Evolutionary conservation across 2,888 invertebrate species (phyloP).

Genomic region (Sthenelais limicola): DNA sequence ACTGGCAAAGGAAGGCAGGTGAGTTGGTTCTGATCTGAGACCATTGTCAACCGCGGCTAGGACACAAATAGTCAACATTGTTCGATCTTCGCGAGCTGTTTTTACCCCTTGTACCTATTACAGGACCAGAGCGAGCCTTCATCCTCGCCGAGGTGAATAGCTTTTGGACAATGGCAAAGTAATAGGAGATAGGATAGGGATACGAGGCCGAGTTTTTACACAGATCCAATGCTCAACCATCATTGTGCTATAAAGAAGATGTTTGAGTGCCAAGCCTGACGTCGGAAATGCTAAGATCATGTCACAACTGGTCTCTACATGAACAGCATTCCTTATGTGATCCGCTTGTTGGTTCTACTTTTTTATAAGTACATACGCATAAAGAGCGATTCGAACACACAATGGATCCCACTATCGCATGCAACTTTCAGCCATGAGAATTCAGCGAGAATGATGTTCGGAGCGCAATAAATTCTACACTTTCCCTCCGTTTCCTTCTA

Average conservation of each 20-base stretch:
- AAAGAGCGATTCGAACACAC: too few relatives aligned
- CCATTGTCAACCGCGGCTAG: slow-evolving; percentile 18
- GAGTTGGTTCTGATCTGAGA: slow-evolving; percentile 6
- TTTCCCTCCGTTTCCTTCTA: too few relatives aligned
- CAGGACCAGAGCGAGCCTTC: neutral
- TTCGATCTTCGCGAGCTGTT: slow-evolving; percentile 18
- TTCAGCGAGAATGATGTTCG: too few relatives aligned
- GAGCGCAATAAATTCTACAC: too few relatives aligned
- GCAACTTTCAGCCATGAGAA: too few relatives aligned
- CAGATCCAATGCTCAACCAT: neutral
- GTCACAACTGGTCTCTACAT: slow-evolving; percentile 8
- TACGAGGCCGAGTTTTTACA: neutral
- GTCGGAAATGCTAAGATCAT: slow-evolving; percentile 19
- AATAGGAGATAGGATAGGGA: slow-evolving; percentile 27
- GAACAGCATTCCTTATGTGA: slow-evolving; percentile 27
- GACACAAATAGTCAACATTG: slow-evolving; percentile 36
- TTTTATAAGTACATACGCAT: too few relatives aligned
- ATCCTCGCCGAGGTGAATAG: neutral
- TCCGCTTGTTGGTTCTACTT: slow-evolving; percentile 26
- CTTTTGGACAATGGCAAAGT: slow-evolving; percentile 9
- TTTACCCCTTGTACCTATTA: slow-evolving; percentile 3
- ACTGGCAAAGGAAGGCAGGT: slow-evolving; percentile 13
- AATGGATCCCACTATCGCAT: too few relatives aligned
- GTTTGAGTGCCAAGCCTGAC: neutral
- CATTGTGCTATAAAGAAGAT: slow-evolving; percentile 8